Percentiles rank a stretch among this genome's conserved stretches.
Conservation (phyloP, 2,113 vertebrate genomes). For the Cygnus atratus region DNA sequence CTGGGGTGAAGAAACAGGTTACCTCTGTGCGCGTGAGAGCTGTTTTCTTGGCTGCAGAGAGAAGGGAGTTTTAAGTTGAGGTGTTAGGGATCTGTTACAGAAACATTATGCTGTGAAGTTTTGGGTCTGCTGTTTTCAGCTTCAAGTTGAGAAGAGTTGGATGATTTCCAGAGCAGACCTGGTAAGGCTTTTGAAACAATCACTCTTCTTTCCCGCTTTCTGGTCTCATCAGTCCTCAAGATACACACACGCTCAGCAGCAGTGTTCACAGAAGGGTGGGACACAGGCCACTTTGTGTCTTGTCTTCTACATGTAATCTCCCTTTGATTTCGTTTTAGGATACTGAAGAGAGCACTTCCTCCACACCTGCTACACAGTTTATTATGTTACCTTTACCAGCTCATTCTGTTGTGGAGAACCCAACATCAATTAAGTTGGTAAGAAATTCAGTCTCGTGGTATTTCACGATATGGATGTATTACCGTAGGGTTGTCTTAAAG, state of each 20-base stretch:
- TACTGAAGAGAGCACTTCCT: slow-evolving; percentile 77
- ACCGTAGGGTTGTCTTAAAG: not conserved
- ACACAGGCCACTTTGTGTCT: not conserved
- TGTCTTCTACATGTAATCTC: not conserved
- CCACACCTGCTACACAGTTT: slow-evolving; percentile 80
- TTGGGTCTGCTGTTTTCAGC: not conserved
- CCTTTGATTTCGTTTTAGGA: slow-evolving; percentile 75
- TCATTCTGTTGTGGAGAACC: slow-evolving; percentile 80
- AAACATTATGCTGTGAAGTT: not conserved
- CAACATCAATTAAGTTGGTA: slow-evolving; percentile 91
- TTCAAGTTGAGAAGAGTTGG: not conserved
- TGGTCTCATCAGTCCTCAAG: not conserved
- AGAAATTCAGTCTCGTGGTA: slow-evolving; percentile 45
- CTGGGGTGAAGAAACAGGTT: not conserved
- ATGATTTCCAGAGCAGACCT: not conserved
- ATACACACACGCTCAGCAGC: not conserved
- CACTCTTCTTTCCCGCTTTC: not conserved
- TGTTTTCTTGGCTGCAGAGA: not conserved
- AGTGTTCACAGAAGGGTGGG: not conserved
- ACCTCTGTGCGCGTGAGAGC: not conserved
- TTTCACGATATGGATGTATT: not conserved
- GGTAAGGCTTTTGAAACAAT: not conserved
- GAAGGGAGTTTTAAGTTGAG: not conserved
- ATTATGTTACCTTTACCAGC: slow-evolving; percentile 90
- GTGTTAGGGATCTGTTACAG: not conserved